phyloP scores from a whole-genome alignment of 2,888 invertebrate genomes.

The Xestia rhomboidea region DNA sequence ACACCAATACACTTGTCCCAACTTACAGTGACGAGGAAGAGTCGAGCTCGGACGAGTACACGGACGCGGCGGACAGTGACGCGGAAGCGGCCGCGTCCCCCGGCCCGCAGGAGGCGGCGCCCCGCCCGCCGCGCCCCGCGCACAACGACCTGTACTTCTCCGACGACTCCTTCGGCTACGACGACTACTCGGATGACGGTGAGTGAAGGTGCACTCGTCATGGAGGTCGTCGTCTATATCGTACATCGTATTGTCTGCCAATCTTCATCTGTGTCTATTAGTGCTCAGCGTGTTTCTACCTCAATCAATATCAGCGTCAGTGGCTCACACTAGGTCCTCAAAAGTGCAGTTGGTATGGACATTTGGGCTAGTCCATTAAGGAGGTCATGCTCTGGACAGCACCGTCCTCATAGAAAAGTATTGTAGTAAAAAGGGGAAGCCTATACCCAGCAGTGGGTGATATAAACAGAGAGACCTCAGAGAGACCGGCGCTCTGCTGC shows the following conservation, averaged over 20 bases:
- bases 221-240: neutral
- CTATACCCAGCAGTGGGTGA: too few relatives aligned
- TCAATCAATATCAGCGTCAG: neutral
- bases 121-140: conserved; percentile 62
- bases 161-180: conserved; percentile 86
- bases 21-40: conserved; percentile 81
- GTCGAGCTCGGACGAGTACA: conserved; percentile 85
- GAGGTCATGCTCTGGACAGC: neutral
- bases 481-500: too few relatives aligned
- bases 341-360: neutral
- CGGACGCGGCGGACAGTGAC: conserved; percentile 81
- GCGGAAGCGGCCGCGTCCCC: conserved; percentile 73
- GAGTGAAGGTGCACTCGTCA: conserved; percentile 37
- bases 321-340: neutral
- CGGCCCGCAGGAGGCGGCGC: conserved; percentile 66
- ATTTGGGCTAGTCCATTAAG: neutral
- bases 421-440: too few relatives aligned
- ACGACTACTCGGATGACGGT: conserved; percentile 87
- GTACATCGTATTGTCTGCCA: neutral
- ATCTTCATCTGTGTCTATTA: neutral
- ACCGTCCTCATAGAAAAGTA: neutral
- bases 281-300: neutral
- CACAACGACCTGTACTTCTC: conserved; percentile 80
- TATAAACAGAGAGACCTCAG: too few relatives aligned
- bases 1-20: neutral